phyloP scores from a whole-genome alignment of 1,140 invertebrate genomes.

The Brachystomella parvula region DNA sequence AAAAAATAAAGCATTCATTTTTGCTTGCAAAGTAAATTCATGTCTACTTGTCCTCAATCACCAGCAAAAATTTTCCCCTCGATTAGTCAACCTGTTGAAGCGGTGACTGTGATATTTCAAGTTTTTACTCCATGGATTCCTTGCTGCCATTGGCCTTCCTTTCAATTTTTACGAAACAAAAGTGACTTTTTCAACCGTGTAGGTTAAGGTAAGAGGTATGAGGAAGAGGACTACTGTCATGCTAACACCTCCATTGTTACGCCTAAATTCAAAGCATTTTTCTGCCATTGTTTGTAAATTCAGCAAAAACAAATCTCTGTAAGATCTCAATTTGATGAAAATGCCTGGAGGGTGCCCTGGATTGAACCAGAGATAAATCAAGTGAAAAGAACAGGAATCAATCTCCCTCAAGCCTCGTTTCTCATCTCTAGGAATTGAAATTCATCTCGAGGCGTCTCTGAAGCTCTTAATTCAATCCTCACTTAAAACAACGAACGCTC shows the following conservation, averaged over 20 bases:
- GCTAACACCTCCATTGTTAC: background rate
- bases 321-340: background rate
- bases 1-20: background rate
- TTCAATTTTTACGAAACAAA: too few species aligned
- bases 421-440: background rate
- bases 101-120: background rate
- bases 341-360: background rate
- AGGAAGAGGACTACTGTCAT: background rate
- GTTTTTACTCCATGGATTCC: too few species aligned
- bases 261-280: background rate
- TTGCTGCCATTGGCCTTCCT: too few species aligned
- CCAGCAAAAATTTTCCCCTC: background rate
- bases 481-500: too few species aligned
- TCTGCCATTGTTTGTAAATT: background rate
- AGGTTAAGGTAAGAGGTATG: background rate
- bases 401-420: background rate
- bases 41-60: background rate
- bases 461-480: background rate
- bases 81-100: background rate
- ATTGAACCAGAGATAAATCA: background rate
- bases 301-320: background rate
- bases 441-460: background rate
- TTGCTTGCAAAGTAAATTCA: background rate
- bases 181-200: background rate
- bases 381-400: background rate